Percentiles rank a stretch among this genome's conserved stretches.
These are phyloP conservation scores for Aurelia aurita DNA, from an alignment of 30 jellyfish, hydroid and myxozoan genomes.

Conservation along the genomic window DNA sequence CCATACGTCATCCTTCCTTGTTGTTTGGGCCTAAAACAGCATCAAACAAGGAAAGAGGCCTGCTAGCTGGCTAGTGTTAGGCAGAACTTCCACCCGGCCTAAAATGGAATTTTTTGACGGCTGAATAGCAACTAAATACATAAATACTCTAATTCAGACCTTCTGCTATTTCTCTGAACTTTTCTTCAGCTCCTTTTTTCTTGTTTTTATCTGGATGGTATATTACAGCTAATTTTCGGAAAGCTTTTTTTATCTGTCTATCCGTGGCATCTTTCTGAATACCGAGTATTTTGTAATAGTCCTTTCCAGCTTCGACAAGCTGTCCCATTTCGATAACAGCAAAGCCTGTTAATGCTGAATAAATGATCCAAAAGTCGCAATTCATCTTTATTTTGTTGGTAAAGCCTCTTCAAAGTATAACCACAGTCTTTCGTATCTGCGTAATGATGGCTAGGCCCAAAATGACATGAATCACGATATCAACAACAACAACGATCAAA, in stretches of 20 bases:
- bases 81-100: too few species aligned
- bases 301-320: slow-evolving; percentile 77
- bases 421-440: not conserved
- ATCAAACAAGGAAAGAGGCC: too few species aligned
- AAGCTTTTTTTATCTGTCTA: slow-evolving; percentile 91
- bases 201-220: slow-evolving; percentile 97
- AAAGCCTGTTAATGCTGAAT: slow-evolving; percentile 55
- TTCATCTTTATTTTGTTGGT: slow-evolving; percentile 35
- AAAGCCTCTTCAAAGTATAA: not conserved
- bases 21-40: too few species aligned
- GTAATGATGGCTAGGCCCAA: not conserved
- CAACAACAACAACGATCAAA: slow-evolving; percentile 32
- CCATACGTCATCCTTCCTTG: too few species aligned
- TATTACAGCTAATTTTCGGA: slow-evolving; percentile 90
- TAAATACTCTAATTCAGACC: slow-evolving; percentile 47
- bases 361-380: slow-evolving; percentile 57
- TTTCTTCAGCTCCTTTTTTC: slow-evolving; percentile 82
- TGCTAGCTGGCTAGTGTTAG: too few species aligned
- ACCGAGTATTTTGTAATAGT: slow-evolving; percentile 92
- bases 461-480: not conserved
- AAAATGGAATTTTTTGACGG: too few species aligned
- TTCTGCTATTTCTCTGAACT: slow-evolving; percentile 94
- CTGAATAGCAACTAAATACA: too few species aligned
- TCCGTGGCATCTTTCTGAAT: slow-evolving; percentile 85
- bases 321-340: slow-evolving; percentile 39